phyloP scores from a whole-genome alignment of 2,113 vertebrate species.

The Petromus typicus region DNA sequence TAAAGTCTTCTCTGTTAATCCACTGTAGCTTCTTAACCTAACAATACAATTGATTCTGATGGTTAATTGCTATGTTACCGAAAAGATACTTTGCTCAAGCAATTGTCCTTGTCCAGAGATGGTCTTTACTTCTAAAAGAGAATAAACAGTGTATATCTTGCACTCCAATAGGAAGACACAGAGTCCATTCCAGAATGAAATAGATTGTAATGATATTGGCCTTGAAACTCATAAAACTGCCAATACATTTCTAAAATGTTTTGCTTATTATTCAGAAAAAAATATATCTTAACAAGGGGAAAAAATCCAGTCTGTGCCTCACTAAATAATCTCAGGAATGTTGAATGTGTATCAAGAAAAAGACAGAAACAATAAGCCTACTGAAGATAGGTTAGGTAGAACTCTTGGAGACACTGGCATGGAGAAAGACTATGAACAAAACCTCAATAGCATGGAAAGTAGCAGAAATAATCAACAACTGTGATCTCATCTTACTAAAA shows the following conservation, averaged over 20 bases:
- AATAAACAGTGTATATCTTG: background rate
- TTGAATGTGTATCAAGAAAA: background rate
- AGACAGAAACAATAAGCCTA: background rate
- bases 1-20: background rate
- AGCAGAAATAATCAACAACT: no score
- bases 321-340: background rate
- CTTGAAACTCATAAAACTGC: background rate
- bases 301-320: background rate
- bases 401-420: no score
- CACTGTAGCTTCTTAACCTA: constrained; percentile 5
- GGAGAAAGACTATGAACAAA: no score
- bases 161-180: background rate
- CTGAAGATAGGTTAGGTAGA: no score
- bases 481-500: no score
- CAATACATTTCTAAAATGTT: background rate
- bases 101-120: background rate
- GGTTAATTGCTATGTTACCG: background rate
- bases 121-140: background rate
- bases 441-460: no score
- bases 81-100: background rate
- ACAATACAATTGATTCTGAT: background rate
- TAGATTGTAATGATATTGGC: background rate
- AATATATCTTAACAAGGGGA: background rate
- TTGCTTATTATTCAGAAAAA: constrained; percentile 5
- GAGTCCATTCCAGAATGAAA: background rate